Evolutionary conservation across 1,140 invertebrate species (phyloP).

Genomic region (Luehdorfia chinensis): DNA sequence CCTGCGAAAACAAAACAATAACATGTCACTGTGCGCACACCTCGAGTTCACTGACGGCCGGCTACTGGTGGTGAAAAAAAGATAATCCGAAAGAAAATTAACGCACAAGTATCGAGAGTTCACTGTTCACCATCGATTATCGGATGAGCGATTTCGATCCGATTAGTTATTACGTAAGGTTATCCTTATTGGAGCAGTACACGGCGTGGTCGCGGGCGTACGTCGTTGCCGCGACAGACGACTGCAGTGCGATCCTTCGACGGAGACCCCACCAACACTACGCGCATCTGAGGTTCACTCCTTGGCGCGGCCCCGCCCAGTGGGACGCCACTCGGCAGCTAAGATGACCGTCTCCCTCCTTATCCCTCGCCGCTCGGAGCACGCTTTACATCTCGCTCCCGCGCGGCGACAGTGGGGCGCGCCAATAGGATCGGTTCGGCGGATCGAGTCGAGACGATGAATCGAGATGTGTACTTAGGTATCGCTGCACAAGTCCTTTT

Average conservation of each 20-base stretch:
- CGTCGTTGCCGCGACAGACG: constrained; percentile 69
- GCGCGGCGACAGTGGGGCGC: constrained; percentile 69
- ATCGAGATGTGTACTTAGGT: constrained; percentile 76
- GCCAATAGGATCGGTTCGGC: constrained; percentile 73
- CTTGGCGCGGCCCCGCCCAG: constrained; percentile 74
- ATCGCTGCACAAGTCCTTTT: constrained; percentile 75
- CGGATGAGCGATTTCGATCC: too few species aligned
- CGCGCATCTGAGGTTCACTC: constrained; percentile 72
- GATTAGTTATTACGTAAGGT: too few species aligned
- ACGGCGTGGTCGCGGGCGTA: too few species aligned
- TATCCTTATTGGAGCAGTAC: too few species aligned
- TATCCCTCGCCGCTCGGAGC: constrained; percentile 36
- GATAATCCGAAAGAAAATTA: too few species aligned
- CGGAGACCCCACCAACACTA: too few species aligned
- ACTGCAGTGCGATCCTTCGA: constrained; percentile 74
- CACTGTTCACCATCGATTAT: too few species aligned
- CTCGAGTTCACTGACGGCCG: too few species aligned
- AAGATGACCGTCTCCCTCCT: constrained; percentile 69
- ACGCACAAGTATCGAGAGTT: too few species aligned
- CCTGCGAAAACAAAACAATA: too few species aligned
- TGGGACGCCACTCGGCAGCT: constrained; percentile 63
- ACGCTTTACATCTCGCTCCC: constrained; percentile 45
- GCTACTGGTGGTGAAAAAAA: too few species aligned
- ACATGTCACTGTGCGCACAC: too few species aligned
- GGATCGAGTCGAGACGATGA: constrained; percentile 72